Evolutionary conservation across 1,140 invertebrate species (phyloP), one percentile per base, ranked within the genome.

Genomic region (Magallana angulata): DNA sequence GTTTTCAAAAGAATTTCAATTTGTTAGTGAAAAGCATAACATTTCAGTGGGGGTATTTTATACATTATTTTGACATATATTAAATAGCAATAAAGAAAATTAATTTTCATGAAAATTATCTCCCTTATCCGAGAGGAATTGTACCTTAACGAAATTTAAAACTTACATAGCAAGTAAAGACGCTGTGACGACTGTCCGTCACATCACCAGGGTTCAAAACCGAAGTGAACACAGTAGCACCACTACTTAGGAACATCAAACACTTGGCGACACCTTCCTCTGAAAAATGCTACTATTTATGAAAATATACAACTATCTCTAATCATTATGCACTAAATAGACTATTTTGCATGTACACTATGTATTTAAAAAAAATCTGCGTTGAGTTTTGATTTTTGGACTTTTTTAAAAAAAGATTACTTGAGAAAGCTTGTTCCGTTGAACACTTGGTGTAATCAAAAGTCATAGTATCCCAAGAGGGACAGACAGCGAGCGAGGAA

Each of bases 361-460:
- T 48, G 36, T 48, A 48, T 48, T 48, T 48, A 48, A 48, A 48
- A 36, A 48, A 4, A 5, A 4, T 48, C 36, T 48, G 36, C 36
- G 36, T 5, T 5, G 36, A 48, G 36, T 48, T 48, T 48, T 48
- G 36, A 48, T 48, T 2, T 5, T 48, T 48, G 14, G 14, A 16
- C 14, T 7, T 64, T 64, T 24, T 64, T 4, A 16, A 64, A 18
- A 16, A 64, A 56, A 16, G 57, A 71, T 64, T 87, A 89, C 88
- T 62, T 85, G 88, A 87, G 57, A 87, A 89, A 9, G 88, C 88
- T 58, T 87, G 84, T 30, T 87, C 59, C 3, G 85, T 89, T 7
- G 58, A 11, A 71, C 88, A 89, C 6, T 62, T 64, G 7, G 85
- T 86, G 57, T 89, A 89, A 60, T 89, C 80, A 59, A 89, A 89